These are phyloP conservation scores for Pipistrellus kuhlii DNA, from an alignment of 2,797 vertebrate species.

Conservation along the genomic window DNA sequence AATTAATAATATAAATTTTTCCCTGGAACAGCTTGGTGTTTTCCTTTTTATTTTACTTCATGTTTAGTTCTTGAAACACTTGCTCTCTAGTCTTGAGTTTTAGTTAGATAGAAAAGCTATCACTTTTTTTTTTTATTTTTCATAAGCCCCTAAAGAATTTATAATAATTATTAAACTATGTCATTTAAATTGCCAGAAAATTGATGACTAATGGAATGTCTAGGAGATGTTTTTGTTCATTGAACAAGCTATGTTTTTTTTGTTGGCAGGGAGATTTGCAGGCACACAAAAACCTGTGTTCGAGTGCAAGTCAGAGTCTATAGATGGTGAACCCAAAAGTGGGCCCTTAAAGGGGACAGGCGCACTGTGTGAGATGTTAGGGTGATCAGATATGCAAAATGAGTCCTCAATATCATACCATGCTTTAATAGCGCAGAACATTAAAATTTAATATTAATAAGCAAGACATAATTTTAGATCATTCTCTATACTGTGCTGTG, in stretches of 20 bases:
- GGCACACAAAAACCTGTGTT: neutral
- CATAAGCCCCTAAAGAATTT: slow-evolving; percentile 15
- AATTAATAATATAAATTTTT: neutral
- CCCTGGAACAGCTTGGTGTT: neutral
- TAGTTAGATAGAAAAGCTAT: neutral
- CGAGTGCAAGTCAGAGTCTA: neutral
- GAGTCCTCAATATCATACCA: neutral
- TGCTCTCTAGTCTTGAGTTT: slow-evolving; percentile 39
- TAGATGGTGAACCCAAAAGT: neutral
- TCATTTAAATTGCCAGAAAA: neutral
- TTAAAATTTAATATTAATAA: neutral
- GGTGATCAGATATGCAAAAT: neutral
- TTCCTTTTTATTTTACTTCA: neutral
- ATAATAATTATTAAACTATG: neutral
- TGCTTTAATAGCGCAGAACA: neutral
- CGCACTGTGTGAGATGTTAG: neutral
- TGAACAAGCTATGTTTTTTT: neutral
- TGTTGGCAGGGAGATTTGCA: neutral
- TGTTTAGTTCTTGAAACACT: slow-evolving; percentile 11
- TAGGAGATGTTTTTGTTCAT: neutral
- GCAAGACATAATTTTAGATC: neutral
- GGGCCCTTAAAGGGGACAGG: neutral
- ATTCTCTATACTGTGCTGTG: neutral
- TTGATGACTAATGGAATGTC: neutral
- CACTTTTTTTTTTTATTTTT: neutral